Conservation (phyloP, 2,797 vertebrate genomes). For the Schizopygopsis pylzovi region DNA sequence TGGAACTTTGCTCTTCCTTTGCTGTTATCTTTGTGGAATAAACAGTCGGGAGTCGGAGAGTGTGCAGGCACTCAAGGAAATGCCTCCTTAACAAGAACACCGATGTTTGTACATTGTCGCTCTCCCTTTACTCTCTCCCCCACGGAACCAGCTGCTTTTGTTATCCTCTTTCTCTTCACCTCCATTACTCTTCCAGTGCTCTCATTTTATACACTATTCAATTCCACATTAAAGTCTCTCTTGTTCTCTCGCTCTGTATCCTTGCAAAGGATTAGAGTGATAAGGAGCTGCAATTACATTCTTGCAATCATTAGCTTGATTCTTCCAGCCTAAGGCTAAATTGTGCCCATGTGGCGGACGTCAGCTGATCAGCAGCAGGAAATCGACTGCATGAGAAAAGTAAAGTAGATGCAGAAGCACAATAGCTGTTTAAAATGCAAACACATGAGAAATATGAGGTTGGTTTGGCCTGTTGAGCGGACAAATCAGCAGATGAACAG, state of each 20-base stretch:
- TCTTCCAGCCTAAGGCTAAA: constrained; percentile 18
- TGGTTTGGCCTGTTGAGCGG: constrained; percentile 35
- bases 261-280: constrained; percentile 47
- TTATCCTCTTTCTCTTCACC: constrained; percentile 34
- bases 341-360: not conserved
- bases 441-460: constrained; percentile 64
- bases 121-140: constrained; percentile 54
- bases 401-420: constrained; percentile 1
- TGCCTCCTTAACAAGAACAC: constrained; percentile 78
- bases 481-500: constrained; percentile 73
- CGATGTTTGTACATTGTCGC: constrained; percentile 70
- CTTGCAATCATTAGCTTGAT: constrained; percentile 45
- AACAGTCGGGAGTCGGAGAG: constrained; percentile 60
- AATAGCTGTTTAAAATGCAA: not conserved
- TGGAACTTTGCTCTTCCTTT: constrained; percentile 53
- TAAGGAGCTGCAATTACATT: constrained; percentile 52
- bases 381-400: constrained; percentile 28
- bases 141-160: constrained; percentile 39
- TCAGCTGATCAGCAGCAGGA: constrained; percentile 5
- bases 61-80: constrained; percentile 80
- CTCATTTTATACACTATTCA: not conserved
- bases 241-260: not conserved
- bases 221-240: not conserved
- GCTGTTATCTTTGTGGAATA: constrained; percentile 63
- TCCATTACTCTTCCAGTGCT: constrained; percentile 15